Percentiles rank a stretch among this genome's conserved stretches.
These are phyloP conservation scores for Addax nasomaculatus DNA, from an alignment of 2,113 vertebrate genomes.

Conservation along the genomic window DNA sequence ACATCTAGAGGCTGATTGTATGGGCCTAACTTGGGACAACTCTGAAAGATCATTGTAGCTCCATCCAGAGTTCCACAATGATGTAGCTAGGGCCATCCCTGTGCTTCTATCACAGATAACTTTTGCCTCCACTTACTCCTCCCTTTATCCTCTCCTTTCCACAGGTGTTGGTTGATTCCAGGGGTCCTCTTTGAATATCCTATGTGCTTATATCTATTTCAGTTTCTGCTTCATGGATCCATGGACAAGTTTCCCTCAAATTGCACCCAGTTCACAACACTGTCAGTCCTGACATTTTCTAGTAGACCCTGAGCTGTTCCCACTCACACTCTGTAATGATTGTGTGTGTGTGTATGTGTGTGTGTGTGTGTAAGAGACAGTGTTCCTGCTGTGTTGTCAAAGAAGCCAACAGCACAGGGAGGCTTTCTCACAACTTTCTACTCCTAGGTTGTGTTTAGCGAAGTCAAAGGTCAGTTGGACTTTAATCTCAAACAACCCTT, in stretches of 20 bases:
- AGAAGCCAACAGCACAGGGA: neutral
- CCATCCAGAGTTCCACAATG: neutral
- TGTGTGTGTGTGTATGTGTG: neutral
- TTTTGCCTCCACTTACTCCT: neutral
- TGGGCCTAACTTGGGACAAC: neutral
- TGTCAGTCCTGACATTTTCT: neutral
- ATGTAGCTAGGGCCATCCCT: neutral
- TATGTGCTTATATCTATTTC: neutral
- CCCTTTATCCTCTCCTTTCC: neutral
- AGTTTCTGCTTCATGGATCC: neutral
- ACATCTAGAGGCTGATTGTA: neutral
- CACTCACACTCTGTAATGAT: neutral
- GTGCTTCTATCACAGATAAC: neutral
- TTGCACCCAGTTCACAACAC: neutral
- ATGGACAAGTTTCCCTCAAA: neutral
- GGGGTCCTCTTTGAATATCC: neutral
- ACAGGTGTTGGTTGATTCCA: neutral
- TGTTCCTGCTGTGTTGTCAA: neutral
- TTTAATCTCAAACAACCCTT: slow-evolving; percentile 1
- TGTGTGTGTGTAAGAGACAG: neutral
- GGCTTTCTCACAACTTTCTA: neutral
- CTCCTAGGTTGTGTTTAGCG: neutral
- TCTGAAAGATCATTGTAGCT: neutral
- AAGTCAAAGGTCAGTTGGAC: neutral
- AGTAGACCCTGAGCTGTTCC: neutral